Percentiles rank a stretch among this genome's conserved stretches.
phyloP scores from a whole-genome alignment of 2,113 vertebrate species.

The Dipodomys merriami region DNA sequence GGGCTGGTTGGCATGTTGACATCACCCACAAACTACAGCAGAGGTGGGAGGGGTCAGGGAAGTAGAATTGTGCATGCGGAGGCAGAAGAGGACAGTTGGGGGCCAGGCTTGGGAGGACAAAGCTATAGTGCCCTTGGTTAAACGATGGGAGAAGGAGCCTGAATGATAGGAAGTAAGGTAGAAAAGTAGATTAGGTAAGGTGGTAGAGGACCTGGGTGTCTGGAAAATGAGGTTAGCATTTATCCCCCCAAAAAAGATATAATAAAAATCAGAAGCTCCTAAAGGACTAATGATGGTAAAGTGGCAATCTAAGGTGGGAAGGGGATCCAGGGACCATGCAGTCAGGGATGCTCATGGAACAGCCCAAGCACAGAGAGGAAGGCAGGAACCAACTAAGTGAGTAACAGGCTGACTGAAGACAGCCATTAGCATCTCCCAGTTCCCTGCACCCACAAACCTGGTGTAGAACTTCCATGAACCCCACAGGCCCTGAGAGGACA shows the following conservation, averaged over 20 bases:
- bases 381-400: not conserved
- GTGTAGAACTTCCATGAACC: not conserved
- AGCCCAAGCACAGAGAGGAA: not conserved
- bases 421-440: not conserved
- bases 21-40: not conserved
- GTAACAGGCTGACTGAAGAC: not conserved
- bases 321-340: not conserved
- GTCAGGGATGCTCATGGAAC: not conserved
- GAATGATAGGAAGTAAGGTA: not conserved
- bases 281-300: not conserved
- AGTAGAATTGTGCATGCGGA: not conserved
- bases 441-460: not conserved
- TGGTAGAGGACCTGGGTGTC: not conserved
- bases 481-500: not conserved
- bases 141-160: not conserved
- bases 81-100: not conserved
- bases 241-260: not conserved
- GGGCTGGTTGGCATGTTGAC: not conserved
- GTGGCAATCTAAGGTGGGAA: not conserved
- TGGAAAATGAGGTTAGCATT: slow-evolving; percentile 25
- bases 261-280: not conserved
- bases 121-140: not conserved
- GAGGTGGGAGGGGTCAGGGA: too few species aligned
- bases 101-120: not conserved
- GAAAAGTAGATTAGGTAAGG: not conserved